Percentiles rank a stretch among this genome's conserved stretches.
Evolutionary conservation across 2,113 vertebrate species (phyloP).

Genomic region (Noctilio leporinus): DNA sequence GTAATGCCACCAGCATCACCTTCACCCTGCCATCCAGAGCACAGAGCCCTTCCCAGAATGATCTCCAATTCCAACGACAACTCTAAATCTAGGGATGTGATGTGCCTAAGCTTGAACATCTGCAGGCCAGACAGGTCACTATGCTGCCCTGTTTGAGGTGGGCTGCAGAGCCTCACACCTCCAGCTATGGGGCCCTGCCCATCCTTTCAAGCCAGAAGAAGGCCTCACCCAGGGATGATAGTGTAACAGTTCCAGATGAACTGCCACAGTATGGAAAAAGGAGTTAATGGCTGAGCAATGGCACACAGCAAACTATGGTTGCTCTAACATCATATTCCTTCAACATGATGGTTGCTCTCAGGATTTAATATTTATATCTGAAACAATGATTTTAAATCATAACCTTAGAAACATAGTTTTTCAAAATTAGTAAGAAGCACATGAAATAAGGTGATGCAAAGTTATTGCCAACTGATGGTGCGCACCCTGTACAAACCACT

Average conservation of each 20-base stretch:
- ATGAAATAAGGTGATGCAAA: too few relatives aligned
- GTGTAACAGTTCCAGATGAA: background rate
- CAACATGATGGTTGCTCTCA: too few relatives aligned
- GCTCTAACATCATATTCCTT: too few relatives aligned
- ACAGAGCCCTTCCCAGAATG: background rate
- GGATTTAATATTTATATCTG: too few relatives aligned
- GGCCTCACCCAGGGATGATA: background rate
- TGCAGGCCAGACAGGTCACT: background rate
- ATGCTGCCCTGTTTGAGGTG: background rate
- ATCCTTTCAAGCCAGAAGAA: background rate
- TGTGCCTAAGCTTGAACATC: background rate
- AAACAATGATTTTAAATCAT: too few relatives aligned
- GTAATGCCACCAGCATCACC: background rate
- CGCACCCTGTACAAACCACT: background rate
- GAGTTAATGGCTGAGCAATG: background rate
- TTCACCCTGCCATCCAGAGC: background rate
- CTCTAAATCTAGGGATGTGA: background rate
- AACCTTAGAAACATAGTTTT: too few relatives aligned
- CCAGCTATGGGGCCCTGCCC: background rate
- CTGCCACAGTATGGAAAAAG: background rate
- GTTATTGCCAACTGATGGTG: too few relatives aligned
- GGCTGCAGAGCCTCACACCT: background rate
- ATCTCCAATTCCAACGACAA: background rate
- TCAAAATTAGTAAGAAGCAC: too few relatives aligned
- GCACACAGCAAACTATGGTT: background rate